These are phyloP conservation scores for Nudaria mundana DNA, from an alignment of 2,888 invertebrate species.

Conservation along the genomic window DNA sequence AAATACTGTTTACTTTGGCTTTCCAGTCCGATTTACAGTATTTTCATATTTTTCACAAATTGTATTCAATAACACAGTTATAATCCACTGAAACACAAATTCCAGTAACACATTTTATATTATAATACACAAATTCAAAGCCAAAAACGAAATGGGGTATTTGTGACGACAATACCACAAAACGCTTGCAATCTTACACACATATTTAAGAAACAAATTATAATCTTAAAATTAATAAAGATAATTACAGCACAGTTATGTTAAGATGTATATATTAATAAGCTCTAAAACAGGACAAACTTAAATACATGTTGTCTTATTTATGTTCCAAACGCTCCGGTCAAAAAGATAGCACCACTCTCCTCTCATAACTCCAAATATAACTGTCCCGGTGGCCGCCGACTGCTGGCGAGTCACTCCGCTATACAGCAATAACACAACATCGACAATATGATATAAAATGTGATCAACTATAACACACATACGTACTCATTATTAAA, in stretches of 20 bases:
- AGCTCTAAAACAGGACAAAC: conserved; percentile 79
- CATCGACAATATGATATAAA: conserved; percentile 23
- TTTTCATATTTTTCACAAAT: conserved; percentile 69
- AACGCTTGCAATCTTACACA: conserved; percentile 32
- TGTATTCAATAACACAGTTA: conserved; percentile 73
- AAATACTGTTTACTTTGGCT: conserved; percentile 82
- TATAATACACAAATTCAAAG: conserved; percentile 70
- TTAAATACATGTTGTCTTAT: conserved; percentile 68
- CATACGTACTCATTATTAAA: conserved; percentile 22
- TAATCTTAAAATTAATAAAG: conserved; percentile 72
- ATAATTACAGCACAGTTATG: conserved; percentile 76
- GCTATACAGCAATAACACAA: conserved; percentile 21
- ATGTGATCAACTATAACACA: conserved; percentile 27
- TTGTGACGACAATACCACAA: conserved; percentile 31
- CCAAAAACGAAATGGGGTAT: conserved; percentile 43
- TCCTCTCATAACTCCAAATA: conserved; percentile 51
- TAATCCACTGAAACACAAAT: conserved; percentile 64
- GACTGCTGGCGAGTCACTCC: conserved; percentile 13
- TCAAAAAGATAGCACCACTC: conserved; percentile 74
- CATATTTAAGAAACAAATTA: conserved; percentile 51
- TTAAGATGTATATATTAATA: conserved; percentile 76
- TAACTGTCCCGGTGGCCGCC: conserved; percentile 58
- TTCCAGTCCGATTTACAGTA: conserved; percentile 79
- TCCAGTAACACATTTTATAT: conserved; percentile 58
- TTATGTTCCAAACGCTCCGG: conserved; percentile 60